Conservation (phyloP, 1,140 invertebrate genomes). For the Drosophila orena region DNA sequence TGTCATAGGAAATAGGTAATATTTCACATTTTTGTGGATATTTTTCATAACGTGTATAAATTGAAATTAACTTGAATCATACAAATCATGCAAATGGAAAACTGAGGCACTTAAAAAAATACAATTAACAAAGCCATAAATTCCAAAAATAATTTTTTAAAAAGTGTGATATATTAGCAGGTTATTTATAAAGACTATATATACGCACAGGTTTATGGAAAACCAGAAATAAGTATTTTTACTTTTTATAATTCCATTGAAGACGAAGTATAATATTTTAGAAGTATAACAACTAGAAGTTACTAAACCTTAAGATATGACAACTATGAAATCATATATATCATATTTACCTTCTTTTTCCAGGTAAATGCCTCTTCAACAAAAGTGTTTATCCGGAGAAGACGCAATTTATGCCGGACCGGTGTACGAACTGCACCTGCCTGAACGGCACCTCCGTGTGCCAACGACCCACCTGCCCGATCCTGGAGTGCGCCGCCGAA, state of each 20-base stretch:
- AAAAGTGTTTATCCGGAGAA: constrained; percentile 86
- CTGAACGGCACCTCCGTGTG: constrained; percentile 91
- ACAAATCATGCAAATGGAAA: no score
- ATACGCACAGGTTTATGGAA: not conserved
- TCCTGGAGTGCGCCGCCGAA: constrained; percentile 91
- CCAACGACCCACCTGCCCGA: constrained; percentile 91
- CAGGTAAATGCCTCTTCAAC: constrained; percentile 89
- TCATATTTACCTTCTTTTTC: not conserved
- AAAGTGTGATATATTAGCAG: not conserved
- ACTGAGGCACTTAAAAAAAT: no score
- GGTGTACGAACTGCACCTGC: constrained; percentile 94
- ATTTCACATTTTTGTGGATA: no score
- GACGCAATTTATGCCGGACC: constrained; percentile 86
- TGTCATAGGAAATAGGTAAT: not conserved
- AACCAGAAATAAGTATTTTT: not conserved
- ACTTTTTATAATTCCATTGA: not conserved
- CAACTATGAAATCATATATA: no score
- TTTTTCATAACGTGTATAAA: no score
- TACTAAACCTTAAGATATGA: no score
- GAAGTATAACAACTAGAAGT: no score
- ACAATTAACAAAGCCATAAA: not conserved
- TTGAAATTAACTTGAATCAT: no score
- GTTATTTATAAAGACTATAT: not conserved
- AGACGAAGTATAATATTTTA: not conserved
- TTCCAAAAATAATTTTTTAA: not conserved